These are phyloP conservation scores for Hoplodrina ambigua DNA, from an alignment of 2,888 invertebrate species.

Conservation along the genomic window DNA sequence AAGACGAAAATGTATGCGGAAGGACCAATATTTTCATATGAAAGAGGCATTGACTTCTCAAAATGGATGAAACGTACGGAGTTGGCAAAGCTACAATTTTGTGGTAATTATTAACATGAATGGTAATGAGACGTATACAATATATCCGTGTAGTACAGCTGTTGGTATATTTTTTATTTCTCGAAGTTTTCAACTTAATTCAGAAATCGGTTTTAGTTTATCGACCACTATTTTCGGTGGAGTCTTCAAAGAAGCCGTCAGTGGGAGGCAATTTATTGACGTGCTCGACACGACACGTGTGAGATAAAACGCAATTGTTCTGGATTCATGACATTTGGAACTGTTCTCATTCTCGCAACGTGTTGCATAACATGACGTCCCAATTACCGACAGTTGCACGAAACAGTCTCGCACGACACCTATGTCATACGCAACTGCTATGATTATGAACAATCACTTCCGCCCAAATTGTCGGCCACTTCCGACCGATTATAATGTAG, in stretches of 20 bases:
- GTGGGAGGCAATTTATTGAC: constrained; percentile 55
- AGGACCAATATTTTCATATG: constrained; percentile 42
- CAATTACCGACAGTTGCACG: constrained; percentile 66
- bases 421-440: constrained; percentile 64
- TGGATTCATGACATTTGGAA: constrained; percentile 71
- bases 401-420: constrained; percentile 71
- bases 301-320: constrained; percentile 67
- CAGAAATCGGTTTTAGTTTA: constrained; percentile 14
- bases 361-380: constrained; percentile 69
- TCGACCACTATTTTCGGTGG: constrained; percentile 25
- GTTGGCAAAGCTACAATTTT: constrained; percentile 49
- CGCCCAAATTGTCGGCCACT: constrained; percentile 75
- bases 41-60: constrained; percentile 56
- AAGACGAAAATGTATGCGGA: constrained; percentile 56
- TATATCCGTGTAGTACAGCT: constrained; percentile 14
- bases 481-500: constrained; percentile 71
- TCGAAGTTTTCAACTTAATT: constrained; percentile 13
- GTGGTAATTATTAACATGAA: constrained; percentile 44
- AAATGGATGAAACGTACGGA: constrained; percentile 32
- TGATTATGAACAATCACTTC: constrained; percentile 78
- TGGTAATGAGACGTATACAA: constrained; percentile 42
- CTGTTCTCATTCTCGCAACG: constrained; percentile 63
- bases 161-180: constrained; percentile 2
- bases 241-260: constrained; percentile 63
- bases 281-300: constrained; percentile 54